Percentiles rank a stretch among this genome's conserved stretches.
Evolutionary conservation across 2,888 invertebrate species (phyloP).

Genomic region (Megalurothrips usitatus): DNA sequence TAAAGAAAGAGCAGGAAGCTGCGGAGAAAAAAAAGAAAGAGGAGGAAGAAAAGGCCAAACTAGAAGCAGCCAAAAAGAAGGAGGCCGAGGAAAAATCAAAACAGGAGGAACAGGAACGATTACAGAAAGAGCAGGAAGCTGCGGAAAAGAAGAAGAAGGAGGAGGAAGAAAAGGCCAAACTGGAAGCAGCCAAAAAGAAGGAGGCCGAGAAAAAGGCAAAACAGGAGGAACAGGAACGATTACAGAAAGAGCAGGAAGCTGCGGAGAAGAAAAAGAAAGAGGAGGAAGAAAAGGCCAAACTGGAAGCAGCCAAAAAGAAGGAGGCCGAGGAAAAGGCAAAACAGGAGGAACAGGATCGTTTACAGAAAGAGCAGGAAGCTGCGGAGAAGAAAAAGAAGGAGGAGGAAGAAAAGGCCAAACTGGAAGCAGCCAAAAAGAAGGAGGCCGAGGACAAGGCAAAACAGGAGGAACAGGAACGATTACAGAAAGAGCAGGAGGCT

Average conservation of each 20-base stretch:
- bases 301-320: conserved; percentile 32
- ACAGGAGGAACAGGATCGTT: background rate
- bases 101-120: conserved; percentile 29
- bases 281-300: conserved; percentile 27
- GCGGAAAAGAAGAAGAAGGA: conserved; percentile 35
- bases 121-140: conserved; percentile 32
- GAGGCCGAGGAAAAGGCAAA: conserved; percentile 36
- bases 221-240: conserved; percentile 33
- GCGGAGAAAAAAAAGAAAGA: conserved; percentile 44
- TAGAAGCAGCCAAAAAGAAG: conserved; percentile 31
- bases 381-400: conserved; percentile 34
- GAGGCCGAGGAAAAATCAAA: conserved; percentile 29
- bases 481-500: conserved; percentile 33
- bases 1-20: conserved; percentile 35
- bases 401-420: conserved; percentile 29
- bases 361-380: conserved; percentile 27
- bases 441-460: conserved; percentile 27
- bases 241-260: conserved; percentile 44
- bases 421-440: conserved; percentile 35
- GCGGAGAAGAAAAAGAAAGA: conserved; percentile 38
- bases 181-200: conserved; percentile 29
- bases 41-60: conserved; percentile 39
- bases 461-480: conserved; percentile 28
- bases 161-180: conserved; percentile 37
- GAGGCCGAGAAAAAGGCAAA: conserved; percentile 32